Percentiles rank a stretch among this genome's conserved stretches.
Evolutionary conservation across 2,888 invertebrate species (phyloP).

Genomic region (Acanthoscelides obtectus): DNA sequence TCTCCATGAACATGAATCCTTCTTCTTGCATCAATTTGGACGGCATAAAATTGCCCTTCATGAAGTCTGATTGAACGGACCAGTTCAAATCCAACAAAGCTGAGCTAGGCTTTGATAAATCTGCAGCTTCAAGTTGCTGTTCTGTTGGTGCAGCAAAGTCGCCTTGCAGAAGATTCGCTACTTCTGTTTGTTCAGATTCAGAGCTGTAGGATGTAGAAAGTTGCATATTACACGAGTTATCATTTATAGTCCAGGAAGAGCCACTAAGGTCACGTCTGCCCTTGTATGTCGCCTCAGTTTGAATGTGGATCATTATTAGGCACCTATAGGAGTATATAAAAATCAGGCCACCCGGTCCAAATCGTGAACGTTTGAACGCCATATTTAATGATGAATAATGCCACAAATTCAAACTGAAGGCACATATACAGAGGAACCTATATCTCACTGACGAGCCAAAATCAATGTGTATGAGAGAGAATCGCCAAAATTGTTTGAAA

Average conservation of each 20-base stretch:
- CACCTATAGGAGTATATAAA: too few relatives aligned
- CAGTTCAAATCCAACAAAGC: constrained; percentile 39
- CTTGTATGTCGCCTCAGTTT: too few relatives aligned
- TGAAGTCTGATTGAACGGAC: constrained; percentile 31
- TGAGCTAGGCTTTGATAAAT: constrained; percentile 27
- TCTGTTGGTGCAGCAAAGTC: constrained; percentile 33
- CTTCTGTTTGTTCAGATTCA: constrained; percentile 16
- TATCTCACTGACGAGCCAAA: too few relatives aligned
- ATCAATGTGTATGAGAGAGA: too few relatives aligned
- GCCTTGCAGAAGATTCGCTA: constrained; percentile 40
- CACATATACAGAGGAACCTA: too few relatives aligned
- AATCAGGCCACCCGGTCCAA: too few relatives aligned
- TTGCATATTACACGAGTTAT: background rate
- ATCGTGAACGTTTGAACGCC: too few relatives aligned
- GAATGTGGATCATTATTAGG: too few relatives aligned
- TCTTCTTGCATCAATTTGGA: constrained; percentile 42
- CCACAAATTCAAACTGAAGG: too few relatives aligned
- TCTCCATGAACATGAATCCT: constrained; percentile 33
- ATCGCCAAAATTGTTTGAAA: too few relatives aligned
- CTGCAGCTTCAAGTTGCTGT: constrained; percentile 6
- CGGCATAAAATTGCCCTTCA: constrained; percentile 43
- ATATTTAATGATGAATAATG: too few relatives aligned
- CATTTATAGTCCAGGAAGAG: background rate
- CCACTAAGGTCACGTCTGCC: too few relatives aligned
- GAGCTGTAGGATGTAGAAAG: constrained; percentile 10